Evolutionary conservation across 1,140 invertebrate genomes (phyloP).

Genomic region (Calosoma granatense): DNA sequence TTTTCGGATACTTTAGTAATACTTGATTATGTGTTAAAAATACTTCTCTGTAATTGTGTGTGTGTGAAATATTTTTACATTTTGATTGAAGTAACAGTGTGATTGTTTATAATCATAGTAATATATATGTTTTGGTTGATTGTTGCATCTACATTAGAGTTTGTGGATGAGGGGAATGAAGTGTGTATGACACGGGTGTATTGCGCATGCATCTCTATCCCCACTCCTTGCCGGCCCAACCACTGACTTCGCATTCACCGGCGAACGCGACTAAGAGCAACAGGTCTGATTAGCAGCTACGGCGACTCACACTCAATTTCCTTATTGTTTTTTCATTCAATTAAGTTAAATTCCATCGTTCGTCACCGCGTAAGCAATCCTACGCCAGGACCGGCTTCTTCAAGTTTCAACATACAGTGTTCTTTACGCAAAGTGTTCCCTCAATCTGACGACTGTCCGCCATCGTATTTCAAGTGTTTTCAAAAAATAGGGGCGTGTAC

Average conservation of each 20-base stretch:
- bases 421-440: background rate
- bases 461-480: background rate
- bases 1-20: too few species aligned
- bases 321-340: constrained; percentile 1
- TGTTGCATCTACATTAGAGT: background rate
- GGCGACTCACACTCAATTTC: background rate
- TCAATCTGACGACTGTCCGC: background rate
- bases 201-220: background rate
- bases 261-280: background rate
- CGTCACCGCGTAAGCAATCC: background rate
- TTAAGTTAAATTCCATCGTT: background rate
- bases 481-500: background rate
- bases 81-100: too few species aligned
- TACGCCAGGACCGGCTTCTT: background rate
- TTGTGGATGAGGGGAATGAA: background rate
- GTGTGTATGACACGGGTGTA: background rate
- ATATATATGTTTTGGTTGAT: too few species aligned
- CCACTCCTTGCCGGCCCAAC: background rate
- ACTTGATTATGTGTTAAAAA: too few species aligned
- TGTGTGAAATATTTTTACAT: too few species aligned
- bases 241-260: background rate
- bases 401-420: background rate
- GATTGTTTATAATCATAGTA: too few species aligned
- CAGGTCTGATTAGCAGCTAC: background rate
- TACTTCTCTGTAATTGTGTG: too few species aligned